These are phyloP conservation scores for Hapalemur alaotrensis DNA, from an alignment of 2,797 vertebrate genomes.

Conservation along the genomic window DNA sequence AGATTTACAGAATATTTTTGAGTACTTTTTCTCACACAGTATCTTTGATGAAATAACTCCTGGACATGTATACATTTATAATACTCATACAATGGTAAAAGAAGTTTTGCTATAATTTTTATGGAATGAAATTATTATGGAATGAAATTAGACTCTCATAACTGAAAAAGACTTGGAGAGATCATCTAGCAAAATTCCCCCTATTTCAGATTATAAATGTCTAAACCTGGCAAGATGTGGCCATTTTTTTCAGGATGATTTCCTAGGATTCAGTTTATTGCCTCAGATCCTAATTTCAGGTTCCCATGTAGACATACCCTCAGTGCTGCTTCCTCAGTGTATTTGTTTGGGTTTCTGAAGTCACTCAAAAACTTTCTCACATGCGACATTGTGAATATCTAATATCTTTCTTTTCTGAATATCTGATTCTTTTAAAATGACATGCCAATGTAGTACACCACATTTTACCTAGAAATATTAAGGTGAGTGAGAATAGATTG, in stretches of 20 bases:
- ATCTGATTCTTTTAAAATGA: neutral
- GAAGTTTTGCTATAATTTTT: neutral
- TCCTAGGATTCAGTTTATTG: neutral
- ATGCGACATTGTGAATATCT: neutral
- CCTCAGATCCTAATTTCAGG: neutral
- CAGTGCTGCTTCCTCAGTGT: neutral
- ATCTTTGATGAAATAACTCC: neutral
- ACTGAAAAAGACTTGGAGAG: neutral
- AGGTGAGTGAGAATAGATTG: neutral
- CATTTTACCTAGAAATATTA: neutral
- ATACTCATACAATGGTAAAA: neutral
- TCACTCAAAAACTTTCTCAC: neutral
- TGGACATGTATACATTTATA: neutral
- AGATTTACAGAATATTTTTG: neutral
- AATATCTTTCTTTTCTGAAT: neutral
- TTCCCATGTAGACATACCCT: neutral
- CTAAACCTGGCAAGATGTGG: neutral
- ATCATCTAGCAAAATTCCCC: neutral
- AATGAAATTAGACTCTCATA: neutral
- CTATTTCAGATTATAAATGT: neutral
- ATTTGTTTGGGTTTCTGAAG: neutral
- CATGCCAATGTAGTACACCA: neutral
- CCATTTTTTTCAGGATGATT: neutral
- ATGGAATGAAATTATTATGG: neutral
- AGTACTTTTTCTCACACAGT: neutral